A percentile compares a stretch with the other conserved stretches of the same genome.
These are phyloP conservation scores for Campylomormyrus tamandua DNA, from an alignment of 2,113 vertebrate genomes.

Conservation along the genomic window DNA sequence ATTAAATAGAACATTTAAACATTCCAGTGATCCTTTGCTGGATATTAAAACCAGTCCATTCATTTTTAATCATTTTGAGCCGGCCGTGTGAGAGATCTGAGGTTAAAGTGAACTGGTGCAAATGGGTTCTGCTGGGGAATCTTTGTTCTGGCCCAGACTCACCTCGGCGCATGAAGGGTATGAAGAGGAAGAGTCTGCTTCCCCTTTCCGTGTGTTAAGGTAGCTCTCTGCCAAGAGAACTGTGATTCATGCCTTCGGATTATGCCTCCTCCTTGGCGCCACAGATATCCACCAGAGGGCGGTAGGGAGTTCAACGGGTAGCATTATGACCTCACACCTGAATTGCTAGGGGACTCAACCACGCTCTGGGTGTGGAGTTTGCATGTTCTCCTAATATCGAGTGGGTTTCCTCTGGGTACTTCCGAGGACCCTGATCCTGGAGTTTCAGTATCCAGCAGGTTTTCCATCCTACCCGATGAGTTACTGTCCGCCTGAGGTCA, in stretches of 20 bases:
- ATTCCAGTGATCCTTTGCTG: neutral
- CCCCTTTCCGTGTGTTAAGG: neutral
- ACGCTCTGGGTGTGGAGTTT: neutral
- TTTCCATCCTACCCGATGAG: neutral
- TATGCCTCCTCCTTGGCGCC: neutral
- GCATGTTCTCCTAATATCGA: neutral
- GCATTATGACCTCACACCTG: neutral
- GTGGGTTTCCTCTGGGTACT: neutral
- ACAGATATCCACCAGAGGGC: neutral
- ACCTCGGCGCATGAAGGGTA: neutral
- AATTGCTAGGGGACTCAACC: neutral
- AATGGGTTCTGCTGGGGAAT: neutral
- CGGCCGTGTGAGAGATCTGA: neutral
- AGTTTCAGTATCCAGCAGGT: neutral
- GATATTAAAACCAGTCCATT: neutral
- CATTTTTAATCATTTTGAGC: slow-evolving; percentile 1
- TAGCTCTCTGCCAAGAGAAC: neutral
- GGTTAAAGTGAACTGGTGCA: neutral
- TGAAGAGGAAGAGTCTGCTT: neutral
- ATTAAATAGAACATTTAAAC: neutral
- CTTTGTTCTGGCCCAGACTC: neutral
- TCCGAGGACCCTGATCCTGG: neutral
- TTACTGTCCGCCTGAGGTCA: neutral
- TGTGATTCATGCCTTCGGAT: neutral
- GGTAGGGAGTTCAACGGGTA: neutral